Evolutionary conservation across 1,140 invertebrate species (phyloP).

Genomic region (Apis florea): DNA sequence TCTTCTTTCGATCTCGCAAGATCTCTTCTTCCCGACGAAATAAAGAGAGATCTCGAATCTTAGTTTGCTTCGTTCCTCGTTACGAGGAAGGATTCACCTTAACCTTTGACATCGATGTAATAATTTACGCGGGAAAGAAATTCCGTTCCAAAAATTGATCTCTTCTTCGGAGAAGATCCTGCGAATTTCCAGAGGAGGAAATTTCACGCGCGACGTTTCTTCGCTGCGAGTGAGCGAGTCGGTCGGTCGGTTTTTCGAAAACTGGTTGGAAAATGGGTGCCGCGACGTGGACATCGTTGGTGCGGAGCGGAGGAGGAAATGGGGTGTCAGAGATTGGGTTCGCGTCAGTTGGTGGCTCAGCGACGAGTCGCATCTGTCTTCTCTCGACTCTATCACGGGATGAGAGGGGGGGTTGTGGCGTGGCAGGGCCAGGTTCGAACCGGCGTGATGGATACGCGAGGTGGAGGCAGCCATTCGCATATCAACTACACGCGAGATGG

Average conservation of each 20-base stretch:
- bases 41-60: neutral
- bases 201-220: conserved; percentile 6
- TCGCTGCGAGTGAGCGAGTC: neutral
- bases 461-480: conserved; percentile 70
- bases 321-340: conserved; percentile 67
- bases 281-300: conserved; percentile 32
- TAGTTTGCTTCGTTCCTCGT: no score
- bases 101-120: no score
- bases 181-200: no score
- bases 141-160: no score
- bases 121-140: no score
- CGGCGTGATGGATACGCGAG: conserved; percentile 75
- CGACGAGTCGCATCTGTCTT: conserved; percentile 74
- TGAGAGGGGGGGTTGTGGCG: neutral
- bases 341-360: conserved; percentile 74
- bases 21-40: conserved; percentile 20
- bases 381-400: conserved; percentile 54
- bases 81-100: no score
- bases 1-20: conserved; percentile 30
- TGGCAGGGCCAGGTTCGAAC: conserved; percentile 46
- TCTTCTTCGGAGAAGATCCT: neutral
- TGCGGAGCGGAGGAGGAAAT: conserved; percentile 16
- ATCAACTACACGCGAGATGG: conserved; percentile 63
- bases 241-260: neutral
- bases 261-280: neutral